Base-by-base conservation (phyloP, 2,113 vertebrate species). In the Melierax canorus region DNA sequence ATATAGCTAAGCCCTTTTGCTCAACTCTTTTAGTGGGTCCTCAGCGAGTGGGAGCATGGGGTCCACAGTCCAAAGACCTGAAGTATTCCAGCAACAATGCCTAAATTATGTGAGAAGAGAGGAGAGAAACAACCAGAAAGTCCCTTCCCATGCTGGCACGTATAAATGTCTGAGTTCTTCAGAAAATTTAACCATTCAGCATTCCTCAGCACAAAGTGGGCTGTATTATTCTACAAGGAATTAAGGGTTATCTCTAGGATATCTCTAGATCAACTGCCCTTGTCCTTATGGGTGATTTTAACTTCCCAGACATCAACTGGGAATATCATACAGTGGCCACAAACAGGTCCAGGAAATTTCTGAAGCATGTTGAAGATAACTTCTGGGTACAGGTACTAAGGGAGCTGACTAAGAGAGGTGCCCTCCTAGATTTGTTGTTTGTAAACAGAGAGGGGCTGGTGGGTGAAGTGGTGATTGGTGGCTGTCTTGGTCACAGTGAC, bases 111-210 rank as follows among this genome's bases (percentile, higher is more conserved):
- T n/a, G 36, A 68, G 32, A 69, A 86, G 27, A 74, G 26, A 67
- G 36, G 24, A 76, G 7, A 29, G 20, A 78, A 88, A 56, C 15
- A 45, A 59, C 7, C 23, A 60, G 17, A 50, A 89, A 72, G 34
- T n/a, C 20, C 39, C 39, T 60, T 68, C 5, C 36, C 22, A 5
- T 2, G 2, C 7, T 46, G 50, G 17, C 17, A 56, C 0, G 0
- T 11, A 24, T n/a, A n/a, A 38, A 48, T 39, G 3, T 23, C 17
- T 45, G 34, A 66, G 15, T 39, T 39, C 27, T 66, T 75, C 34
- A 18, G 22, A 34, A 86, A 48, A 46, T 39, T 14, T 66, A 41
- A 39, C 19, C 10, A 41, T 48, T 23, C 15, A 34, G 5, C 29
- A 48, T 29, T 48, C 13, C 59, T 56, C 22, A 66, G 21, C 16